Evolutionary conservation across 2,797 vertebrate genomes (phyloP).

Genomic region (Staurois parvus): DNA sequence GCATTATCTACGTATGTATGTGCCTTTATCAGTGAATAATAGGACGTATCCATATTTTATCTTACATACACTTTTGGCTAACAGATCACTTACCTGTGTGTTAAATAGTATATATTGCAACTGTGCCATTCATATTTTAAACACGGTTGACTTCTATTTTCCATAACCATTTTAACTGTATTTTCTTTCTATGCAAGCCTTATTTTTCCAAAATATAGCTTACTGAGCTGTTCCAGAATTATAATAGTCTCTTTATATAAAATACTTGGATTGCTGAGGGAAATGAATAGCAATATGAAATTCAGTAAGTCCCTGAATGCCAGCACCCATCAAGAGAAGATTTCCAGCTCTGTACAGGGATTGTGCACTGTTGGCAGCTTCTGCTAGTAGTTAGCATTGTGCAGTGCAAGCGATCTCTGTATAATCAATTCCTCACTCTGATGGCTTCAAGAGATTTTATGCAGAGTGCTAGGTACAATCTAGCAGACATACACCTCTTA

Average conservation of each 20-base stretch:
- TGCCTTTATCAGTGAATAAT: not conserved
- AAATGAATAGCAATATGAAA: slow-evolving; percentile 39
- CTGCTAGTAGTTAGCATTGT: slow-evolving; percentile 21
- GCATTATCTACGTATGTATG: not conserved
- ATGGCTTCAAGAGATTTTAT: slow-evolving; percentile 28
- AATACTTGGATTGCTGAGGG: slow-evolving; percentile 22
- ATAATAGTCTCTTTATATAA: slow-evolving; percentile 28
- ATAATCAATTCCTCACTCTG: slow-evolving; percentile 5
- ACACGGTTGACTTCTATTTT: not conserved
- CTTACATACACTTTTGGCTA: not conserved
- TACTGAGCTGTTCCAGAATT: slow-evolving; percentile 21
- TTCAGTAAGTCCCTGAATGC: slow-evolving; percentile 24
- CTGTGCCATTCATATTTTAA: not conserved
- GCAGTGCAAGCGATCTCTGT: slow-evolving; percentile 2
- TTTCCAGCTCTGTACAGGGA: not conserved
- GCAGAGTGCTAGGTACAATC: not conserved
- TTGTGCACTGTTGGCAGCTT: slow-evolving; percentile 28
- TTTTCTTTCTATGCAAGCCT: not conserved
- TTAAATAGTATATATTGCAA: not conserved
- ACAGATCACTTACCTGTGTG: not conserved
- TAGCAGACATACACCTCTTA: not conserved
- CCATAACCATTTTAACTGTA: not conserved
- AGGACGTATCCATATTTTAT: not conserved
- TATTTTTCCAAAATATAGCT: slow-evolving; percentile 20
- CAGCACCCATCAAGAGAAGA: slow-evolving; percentile 26